Evolutionary conservation across 2,113 vertebrate species (phyloP), one percentile per base, ranked within the genome.

Genomic region (Ovibos moschatus): DNA sequence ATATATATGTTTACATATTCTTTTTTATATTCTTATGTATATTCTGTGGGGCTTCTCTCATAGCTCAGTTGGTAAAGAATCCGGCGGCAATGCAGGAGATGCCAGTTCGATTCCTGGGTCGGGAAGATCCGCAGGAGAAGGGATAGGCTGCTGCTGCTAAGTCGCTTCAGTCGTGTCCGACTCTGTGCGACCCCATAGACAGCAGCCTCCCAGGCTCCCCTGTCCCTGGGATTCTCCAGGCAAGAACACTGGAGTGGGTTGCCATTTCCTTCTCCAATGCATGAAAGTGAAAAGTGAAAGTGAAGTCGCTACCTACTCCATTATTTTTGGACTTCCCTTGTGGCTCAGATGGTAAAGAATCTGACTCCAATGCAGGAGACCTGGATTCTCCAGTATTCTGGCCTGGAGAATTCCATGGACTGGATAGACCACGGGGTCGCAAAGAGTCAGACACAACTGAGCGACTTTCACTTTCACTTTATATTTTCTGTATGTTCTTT

Each of bases 21-120:
- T 71, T 71, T 71, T 67, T 71, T 71, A 27, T 43, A 76, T 76
- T 43, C 23, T 43, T 76, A 4, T 43, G 27, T 74, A 43, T 76
- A 76, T 74, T 74, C n/a, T 23, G 21, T 71, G n/a, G n/a, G n/a
- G n/a, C n/a, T 40, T 71, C n/a, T 71, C 67, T 23, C 10, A 71
- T 71, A 23, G 67, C 19, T 71, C n/a, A 71, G 67, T 71, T 71
- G 67, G n/a, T 71, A 71, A 71, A 36, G 64, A 71, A 36, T 36
- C n/a, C 0, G 0, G n/a, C 19, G 0, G 67, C 67, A 71, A 40
- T 23, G n/a, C n/a, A 71, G 19, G 67, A 71, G 19, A 40, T 71
- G 4, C n/a, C 19, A 40, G 67, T 71, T 71, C 10, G 0, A 40
- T 71, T 71, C 67, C 67, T 71, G 19, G 19, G n/a, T 71, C 1